Conservation (phyloP, 2,113 vertebrate genomes). For the Lonchura striata region DNA sequence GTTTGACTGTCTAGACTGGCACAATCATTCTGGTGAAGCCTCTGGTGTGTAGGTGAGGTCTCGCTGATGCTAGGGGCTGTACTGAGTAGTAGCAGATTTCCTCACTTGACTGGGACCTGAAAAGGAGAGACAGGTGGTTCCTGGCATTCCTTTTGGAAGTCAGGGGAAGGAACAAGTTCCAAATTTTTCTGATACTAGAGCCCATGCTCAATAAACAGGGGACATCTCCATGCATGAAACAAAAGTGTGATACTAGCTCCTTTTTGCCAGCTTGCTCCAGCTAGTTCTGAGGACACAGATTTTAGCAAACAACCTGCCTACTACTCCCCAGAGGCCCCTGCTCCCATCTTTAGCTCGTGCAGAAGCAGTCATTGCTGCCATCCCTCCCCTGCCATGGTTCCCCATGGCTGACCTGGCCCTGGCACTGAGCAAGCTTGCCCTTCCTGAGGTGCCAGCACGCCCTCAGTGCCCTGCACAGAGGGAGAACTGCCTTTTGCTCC, state of each 20-base stretch:
- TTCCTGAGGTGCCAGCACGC: not conserved
- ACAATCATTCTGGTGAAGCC: not conserved
- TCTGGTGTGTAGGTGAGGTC: not conserved
- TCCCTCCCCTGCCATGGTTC: not conserved
- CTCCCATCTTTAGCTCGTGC: rapidly evolving
- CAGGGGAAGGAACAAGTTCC: not conserved
- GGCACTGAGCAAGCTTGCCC: not conserved
- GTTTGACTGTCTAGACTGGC: not conserved
- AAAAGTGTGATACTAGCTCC: not conserved
- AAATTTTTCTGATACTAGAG: not conserved
- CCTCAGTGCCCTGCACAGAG: not conserved
- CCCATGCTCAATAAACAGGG: not conserved
- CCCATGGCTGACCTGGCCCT: rapidly evolving
- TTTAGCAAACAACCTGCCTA: not conserved
- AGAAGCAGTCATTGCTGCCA: not conserved
- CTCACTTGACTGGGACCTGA: not conserved
- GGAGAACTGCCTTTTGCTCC: not conserved
- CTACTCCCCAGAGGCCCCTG: not conserved
- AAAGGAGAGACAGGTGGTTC: not conserved
- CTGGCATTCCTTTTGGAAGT: not conserved
- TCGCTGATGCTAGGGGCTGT: rapidly evolving
- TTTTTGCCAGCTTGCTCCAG: not conserved
- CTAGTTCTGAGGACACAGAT: rapidly evolving
- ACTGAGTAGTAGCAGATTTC: not conserved
- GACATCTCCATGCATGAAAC: not conserved